These are phyloP conservation scores for Aphrocallistes beatrix DNA, from an alignment of 37 sponge, comb jelly and placozoan species.

Conservation along the genomic window DNA sequence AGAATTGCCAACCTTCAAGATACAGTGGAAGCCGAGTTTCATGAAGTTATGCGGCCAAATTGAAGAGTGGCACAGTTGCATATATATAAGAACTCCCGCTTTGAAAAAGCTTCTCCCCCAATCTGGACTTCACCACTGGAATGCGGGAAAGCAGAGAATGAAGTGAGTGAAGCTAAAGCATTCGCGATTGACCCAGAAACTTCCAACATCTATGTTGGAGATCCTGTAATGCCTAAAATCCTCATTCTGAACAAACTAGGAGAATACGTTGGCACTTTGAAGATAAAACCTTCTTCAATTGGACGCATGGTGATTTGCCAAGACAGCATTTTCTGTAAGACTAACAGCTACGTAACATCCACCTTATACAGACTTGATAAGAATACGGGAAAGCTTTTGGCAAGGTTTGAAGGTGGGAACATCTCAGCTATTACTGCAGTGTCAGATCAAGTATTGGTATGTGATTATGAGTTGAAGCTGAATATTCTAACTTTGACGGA, in stretches of 20 bases:
- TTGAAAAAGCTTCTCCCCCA: not conserved
- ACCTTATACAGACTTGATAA: not conserved
- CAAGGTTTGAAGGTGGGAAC: not conserved
- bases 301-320: not conserved
- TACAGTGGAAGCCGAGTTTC: not conserved
- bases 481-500: not conserved
- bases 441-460: too few species aligned
- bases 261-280: not conserved
- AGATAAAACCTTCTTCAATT: not conserved
- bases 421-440: not conserved
- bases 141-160: not conserved
- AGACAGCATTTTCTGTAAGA: not conserved
- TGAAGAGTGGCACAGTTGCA: not conserved
- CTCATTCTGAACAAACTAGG: not conserved
- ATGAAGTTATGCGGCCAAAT: not conserved
- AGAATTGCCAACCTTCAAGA: not conserved
- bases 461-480: too few species aligned
- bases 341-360: not conserved
- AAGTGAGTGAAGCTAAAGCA: not conserved
- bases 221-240: not conserved
- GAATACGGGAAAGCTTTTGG: not conserved
- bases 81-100: not conserved
- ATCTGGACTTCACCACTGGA: not conserved
- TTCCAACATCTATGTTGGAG: not conserved
- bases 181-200: not conserved